Conservation (phyloP, 2,113 vertebrate genomes). For the Sapayoa aenigma region DNA sequence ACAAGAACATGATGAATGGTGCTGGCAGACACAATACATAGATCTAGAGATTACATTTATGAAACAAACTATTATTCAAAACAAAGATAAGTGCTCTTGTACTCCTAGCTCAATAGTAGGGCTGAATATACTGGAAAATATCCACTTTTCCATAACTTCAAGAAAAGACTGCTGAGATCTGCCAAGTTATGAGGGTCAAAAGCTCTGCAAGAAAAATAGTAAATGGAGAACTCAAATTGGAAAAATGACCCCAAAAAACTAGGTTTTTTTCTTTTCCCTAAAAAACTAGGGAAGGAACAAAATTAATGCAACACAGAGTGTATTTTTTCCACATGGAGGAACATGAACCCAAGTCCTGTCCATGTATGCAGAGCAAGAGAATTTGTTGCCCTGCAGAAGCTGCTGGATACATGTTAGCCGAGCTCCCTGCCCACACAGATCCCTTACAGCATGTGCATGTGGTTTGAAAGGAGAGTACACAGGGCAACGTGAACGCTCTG, state of each 20-base stretch:
- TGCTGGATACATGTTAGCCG: background rate
- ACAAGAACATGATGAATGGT: background rate
- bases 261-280: background rate
- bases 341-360: background rate
- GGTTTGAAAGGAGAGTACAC: background rate
- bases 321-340: background rate
- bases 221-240: background rate
- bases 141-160: background rate
- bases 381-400: background rate
- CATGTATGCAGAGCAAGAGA: background rate
- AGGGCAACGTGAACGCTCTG: background rate
- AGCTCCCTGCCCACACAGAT: background rate
- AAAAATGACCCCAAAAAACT: background rate
- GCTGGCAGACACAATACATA: background rate
- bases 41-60: constrained; percentile 2
- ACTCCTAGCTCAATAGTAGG: background rate
- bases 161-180: background rate
- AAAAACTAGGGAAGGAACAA: background rate
- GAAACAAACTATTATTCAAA: constrained; percentile 6
- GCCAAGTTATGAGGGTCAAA: background rate
- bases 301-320: background rate
- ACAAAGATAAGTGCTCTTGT: background rate
- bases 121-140: background rate
- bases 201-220: background rate
- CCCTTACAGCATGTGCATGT: rapidly evolving